phyloP scores from a whole-genome alignment of 2,113 vertebrate genomes.

The Promerops cafer region DNA sequence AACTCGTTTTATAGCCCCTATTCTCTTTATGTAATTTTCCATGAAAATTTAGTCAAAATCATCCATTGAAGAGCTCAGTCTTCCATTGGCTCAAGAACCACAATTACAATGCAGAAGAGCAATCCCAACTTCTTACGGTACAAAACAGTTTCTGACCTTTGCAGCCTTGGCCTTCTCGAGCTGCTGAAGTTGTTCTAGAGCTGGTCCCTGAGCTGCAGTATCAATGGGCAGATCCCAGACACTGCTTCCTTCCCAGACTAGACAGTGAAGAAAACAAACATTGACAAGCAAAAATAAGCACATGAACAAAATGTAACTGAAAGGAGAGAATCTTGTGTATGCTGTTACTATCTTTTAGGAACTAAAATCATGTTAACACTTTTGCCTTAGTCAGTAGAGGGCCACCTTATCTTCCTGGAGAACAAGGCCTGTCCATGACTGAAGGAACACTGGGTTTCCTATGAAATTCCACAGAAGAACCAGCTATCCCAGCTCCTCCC shows the following conservation, averaged over 20 bases:
- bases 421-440: neutral
- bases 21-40: neutral
- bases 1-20: neutral
- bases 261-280: conserved; percentile 34
- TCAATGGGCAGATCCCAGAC: conserved; percentile 98
- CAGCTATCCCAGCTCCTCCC: neutral
- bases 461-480: neutral
- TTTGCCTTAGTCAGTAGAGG: neutral
- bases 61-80: neutral
- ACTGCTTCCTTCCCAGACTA: conserved; percentile 95
- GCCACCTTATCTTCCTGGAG: neutral
- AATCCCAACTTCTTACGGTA: conserved; percentile 2
- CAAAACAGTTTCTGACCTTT: conserved; percentile 68
- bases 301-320: neutral
- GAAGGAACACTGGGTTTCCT: neutral
- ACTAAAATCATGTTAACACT: neutral
- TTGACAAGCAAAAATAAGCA: conserved; percentile 32
- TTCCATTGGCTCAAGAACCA: neutral
- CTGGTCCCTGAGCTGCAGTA: conserved; percentile 82
- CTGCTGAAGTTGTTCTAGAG: conserved; percentile 96
- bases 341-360: neutral
- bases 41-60: neutral
- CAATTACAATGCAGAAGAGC: neutral
- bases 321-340: neutral
- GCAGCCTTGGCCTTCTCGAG: conserved; percentile 93